Percentiles rank a stretch among this genome's conserved stretches.
These are phyloP conservation scores for Zoroaster sp. DNA, from an alignment of 53 echinoderm and acorn worm species.

Conservation along the genomic window DNA sequence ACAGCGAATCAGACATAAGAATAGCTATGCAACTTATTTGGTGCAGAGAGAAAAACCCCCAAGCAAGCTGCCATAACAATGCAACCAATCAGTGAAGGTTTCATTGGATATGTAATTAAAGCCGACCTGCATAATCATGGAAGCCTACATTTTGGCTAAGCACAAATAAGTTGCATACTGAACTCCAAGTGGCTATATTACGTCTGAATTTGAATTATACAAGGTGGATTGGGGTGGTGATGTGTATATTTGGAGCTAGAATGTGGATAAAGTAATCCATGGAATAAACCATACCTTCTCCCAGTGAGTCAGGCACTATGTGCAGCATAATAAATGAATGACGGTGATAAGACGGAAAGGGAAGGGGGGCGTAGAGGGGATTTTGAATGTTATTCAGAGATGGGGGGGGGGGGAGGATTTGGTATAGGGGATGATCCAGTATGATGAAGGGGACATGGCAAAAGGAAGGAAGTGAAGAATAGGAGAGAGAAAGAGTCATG, in stretches of 20 bases:
- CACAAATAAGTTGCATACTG: not conserved
- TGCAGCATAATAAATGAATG: slow-evolving; percentile 36
- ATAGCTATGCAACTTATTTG: not conserved
- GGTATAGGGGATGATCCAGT: not conserved
- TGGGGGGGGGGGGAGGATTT: not conserved
- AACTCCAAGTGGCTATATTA: not conserved
- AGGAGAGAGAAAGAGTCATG: slow-evolving; percentile 52
- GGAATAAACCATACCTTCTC: slow-evolving; percentile 78
- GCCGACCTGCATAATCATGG: not conserved
- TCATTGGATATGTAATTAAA: not conserved
- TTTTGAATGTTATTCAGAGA: slow-evolving; percentile 1
- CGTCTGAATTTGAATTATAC: not conserved
- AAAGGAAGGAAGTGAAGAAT: slow-evolving; percentile 35
- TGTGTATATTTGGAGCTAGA: not conserved
- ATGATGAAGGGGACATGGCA: not conserved
- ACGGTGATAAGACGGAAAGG: not conserved
- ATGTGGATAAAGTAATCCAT: slow-evolving; percentile 24
- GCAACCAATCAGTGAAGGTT: not conserved
- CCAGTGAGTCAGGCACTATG: slow-evolving; percentile 98
- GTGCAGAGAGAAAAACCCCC: not conserved
- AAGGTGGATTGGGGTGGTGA: not conserved
- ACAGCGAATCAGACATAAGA: not conserved
- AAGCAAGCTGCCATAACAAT: not conserved
- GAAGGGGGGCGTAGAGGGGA: not conserved
- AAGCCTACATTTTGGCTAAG: not conserved